Percentiles rank a stretch among this genome's conserved stretches.
These are phyloP conservation scores for Amphibalanus amphitrite DNA, from an alignment of 1,140 invertebrate species.

Conservation along the genomic window DNA sequence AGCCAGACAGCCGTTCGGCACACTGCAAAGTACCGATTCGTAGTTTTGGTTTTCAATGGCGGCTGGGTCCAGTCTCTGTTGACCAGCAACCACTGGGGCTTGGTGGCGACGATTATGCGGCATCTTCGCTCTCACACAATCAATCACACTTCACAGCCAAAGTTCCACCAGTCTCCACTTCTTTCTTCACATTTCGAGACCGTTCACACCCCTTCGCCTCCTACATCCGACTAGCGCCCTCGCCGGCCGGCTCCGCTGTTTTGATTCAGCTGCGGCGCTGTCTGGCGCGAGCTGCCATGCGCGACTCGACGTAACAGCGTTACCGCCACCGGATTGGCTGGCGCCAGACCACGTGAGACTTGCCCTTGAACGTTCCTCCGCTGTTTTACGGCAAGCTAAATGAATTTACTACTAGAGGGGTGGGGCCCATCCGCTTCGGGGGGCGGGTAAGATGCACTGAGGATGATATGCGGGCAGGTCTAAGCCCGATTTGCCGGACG, in stretches of 20 bases:
- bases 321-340: slow-evolving; percentile 10
- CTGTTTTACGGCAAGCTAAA: too few species aligned
- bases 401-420: too few species aligned
- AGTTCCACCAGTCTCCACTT: too few species aligned
- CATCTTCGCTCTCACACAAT: slow-evolving; percentile 18
- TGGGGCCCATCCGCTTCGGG: too few species aligned
- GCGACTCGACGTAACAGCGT: neutral
- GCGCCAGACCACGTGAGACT: slow-evolving; percentile 13
- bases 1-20: slow-evolving; percentile 56
- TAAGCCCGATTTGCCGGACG: too few species aligned
- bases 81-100: slow-evolving; percentile 16
- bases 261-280: slow-evolving; percentile 13
- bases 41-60: slow-evolving; percentile 24
- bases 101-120: slow-evolving; percentile 19
- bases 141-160: slow-evolving; percentile 15
- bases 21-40: slow-evolving; percentile 39
- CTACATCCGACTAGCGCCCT: slow-evolving; percentile 16
- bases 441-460: too few species aligned
- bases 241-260: slow-evolving; percentile 14
- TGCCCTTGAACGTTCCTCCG: too few species aligned
- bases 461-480: too few species aligned
- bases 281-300: slow-evolving; percentile 7
- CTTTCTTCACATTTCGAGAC: too few species aligned
- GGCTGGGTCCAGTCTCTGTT: slow-evolving; percentile 23
- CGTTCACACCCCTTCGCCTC: too few species aligned